Evolutionary conservation across 2,888 invertebrate genomes (phyloP).

Genomic region (Caenorhabditis japonica): DNA sequence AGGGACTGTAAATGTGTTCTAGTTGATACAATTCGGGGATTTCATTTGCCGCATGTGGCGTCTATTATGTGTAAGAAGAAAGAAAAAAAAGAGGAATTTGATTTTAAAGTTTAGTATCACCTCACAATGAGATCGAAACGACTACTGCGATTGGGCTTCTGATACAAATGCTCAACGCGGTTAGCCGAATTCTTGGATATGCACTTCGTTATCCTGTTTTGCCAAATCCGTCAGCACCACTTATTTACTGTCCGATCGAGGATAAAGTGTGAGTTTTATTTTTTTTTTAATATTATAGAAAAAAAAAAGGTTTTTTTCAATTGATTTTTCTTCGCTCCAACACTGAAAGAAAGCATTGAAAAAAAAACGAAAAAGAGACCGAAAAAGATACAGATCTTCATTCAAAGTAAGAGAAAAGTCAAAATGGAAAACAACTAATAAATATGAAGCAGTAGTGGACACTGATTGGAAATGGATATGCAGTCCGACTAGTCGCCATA

Average conservation of each 20-base stretch:
- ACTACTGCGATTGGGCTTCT: constrained; percentile 90
- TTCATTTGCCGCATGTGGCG: constrained; percentile 64
- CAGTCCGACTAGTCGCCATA: no score
- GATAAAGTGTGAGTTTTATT: constrained; percentile 29
- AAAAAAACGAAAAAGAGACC: no score
- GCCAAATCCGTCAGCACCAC: constrained; percentile 15
- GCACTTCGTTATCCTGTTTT: constrained; percentile 87
- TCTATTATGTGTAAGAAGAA: constrained; percentile 45
- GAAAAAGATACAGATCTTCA: no score
- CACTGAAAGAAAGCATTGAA: no score
- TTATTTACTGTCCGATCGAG: constrained; percentile 27
- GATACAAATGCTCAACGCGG: constrained; percentile 87
- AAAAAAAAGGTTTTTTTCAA: no score
- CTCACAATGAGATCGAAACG: constrained; percentile 83
- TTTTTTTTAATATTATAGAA: background rate
- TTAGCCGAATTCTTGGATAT: constrained; percentile 87
- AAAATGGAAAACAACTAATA: no score
- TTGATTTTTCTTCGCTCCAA: no score
- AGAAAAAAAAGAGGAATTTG: background rate
- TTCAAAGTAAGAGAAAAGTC: no score
- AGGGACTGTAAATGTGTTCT: constrained; percentile 49
- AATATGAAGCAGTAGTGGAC: no score
- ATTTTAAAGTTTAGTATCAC: constrained; percentile 73
- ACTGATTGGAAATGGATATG: no score
- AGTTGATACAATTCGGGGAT: constrained; percentile 63